Evolutionary conservation across 92 coral and sea anemone species (phyloP).

Genomic region (Pocillopora grandis): DNA sequence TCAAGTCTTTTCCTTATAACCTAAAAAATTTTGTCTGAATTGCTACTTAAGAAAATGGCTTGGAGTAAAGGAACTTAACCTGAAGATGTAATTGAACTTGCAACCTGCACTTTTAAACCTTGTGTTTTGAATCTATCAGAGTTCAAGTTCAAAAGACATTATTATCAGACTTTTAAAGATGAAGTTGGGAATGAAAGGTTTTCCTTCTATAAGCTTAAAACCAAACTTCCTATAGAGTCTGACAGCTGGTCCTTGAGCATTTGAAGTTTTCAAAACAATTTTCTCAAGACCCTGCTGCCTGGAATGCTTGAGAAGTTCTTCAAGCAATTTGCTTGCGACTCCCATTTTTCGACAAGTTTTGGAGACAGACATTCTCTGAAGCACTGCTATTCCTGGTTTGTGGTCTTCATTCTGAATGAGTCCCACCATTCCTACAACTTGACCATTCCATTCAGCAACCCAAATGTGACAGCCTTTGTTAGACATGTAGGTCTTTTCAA

Average conservation of each 20-base stretch:
- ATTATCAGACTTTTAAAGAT: too few species aligned
- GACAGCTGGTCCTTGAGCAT: constrained; percentile 57
- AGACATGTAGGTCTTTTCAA: constrained; percentile 35
- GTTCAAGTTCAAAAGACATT: too few species aligned
- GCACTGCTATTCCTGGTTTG: constrained; percentile 59
- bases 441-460: neutral
- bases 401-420: neutral
- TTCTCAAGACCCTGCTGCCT: constrained; percentile 41
- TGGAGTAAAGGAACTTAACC: too few species aligned
- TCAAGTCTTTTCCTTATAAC: too few species aligned
- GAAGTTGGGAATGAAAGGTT: too few species aligned
- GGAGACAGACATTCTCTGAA: constrained; percentile 77
- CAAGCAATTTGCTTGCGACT: constrained; percentile 57
- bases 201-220: constrained; percentile 25
- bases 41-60: too few species aligned
- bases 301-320: constrained; percentile 51
- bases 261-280: constrained; percentile 58
- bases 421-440: neutral
- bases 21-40: too few species aligned
- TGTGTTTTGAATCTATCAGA: too few species aligned
- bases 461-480: neutral
- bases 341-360: constrained; percentile 51
- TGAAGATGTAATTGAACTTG: too few species aligned
- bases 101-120: too few species aligned
- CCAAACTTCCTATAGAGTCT: constrained; percentile 56